Evolutionary conservation across 1,140 invertebrate genomes (phyloP).

Genomic region (Aphelenchoides besseyi): DNA sequence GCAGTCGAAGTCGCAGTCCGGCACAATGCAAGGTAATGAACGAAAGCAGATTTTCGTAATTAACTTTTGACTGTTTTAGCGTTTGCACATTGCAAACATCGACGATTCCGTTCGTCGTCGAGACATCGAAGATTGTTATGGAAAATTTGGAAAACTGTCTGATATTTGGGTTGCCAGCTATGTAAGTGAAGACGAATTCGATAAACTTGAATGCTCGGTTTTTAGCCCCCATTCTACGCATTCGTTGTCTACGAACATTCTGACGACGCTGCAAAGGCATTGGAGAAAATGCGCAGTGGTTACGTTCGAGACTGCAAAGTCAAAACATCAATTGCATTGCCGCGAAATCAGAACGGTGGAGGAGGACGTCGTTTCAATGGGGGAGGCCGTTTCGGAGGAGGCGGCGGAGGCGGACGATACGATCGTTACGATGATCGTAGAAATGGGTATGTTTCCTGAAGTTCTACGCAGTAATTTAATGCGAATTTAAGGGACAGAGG

Average conservation of each 20-base stretch:
- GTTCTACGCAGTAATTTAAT: too few relatives aligned
- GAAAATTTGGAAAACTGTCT: constrained; percentile 34
- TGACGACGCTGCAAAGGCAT: constrained; percentile 25
- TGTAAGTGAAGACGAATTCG: too few relatives aligned
- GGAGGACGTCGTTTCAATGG: background rate
- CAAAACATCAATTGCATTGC: constrained; percentile 34
- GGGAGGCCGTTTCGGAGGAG: too few relatives aligned
- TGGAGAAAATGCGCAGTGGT: constrained; percentile 20
- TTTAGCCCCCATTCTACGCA: constrained; percentile 36
- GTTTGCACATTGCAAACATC: constrained; percentile 36
- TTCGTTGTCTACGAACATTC: constrained; percentile 31
- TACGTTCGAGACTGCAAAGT: constrained; percentile 29
- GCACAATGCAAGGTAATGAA: background rate
- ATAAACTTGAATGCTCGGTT: background rate
- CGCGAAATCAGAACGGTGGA: constrained; percentile 12
- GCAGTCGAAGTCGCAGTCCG: background rate
- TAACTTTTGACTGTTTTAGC: too few relatives aligned
- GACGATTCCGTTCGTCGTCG: constrained; percentile 36
- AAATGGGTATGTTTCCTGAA: too few relatives aligned
- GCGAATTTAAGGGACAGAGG: too few relatives aligned
- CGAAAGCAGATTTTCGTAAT: background rate
- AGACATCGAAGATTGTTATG: constrained; percentile 36
- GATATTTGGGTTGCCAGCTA: constrained; percentile 34
- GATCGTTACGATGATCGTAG: too few relatives aligned
- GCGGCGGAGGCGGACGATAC: too few relatives aligned